Conservation (phyloP, 2,888 invertebrate genomes). For the Parelbella ahira region DNA sequence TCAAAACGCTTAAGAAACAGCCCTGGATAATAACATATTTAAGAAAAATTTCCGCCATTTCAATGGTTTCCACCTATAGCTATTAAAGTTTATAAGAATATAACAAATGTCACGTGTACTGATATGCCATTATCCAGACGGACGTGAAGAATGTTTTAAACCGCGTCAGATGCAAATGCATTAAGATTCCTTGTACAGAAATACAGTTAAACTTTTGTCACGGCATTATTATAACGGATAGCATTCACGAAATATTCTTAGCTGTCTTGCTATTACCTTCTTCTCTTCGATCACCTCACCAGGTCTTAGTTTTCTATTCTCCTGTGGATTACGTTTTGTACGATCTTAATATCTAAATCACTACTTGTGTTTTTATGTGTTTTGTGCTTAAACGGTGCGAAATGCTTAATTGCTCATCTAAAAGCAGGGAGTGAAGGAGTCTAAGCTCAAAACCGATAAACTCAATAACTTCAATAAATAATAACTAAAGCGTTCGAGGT, state of each 20-base stretch:
- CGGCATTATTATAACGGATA: constrained; percentile 74
- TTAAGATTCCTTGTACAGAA: constrained; percentile 63
- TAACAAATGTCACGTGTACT: neutral
- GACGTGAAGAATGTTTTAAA: constrained; percentile 50
- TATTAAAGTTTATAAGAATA: constrained; percentile 7
- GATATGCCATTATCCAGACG: constrained; percentile 61
- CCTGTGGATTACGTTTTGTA: constrained; percentile 82
- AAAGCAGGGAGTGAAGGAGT: constrained; percentile 64
- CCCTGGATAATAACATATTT: constrained; percentile 59
- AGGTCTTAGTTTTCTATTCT: constrained; percentile 95
- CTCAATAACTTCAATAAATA: constrained; percentile 39
- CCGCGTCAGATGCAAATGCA: constrained; percentile 71
- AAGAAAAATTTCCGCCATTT: too few relatives aligned
- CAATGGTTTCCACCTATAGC: too few relatives aligned
- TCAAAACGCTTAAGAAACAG: constrained; percentile 52
- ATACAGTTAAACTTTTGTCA: constrained; percentile 69
- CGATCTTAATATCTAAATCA: constrained; percentile 66
- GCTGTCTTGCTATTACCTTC: constrained; percentile 87
- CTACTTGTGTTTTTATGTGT: constrained; percentile 37
- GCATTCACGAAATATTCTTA: constrained; percentile 72
- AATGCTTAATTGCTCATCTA: constrained; percentile 36
- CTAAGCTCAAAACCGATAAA: constrained; percentile 55
- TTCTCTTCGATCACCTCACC: constrained; percentile 96
- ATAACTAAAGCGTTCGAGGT: constrained; percentile 60
- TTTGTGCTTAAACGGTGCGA: constrained; percentile 23